Conservation (phyloP, 2,113 vertebrate species). For the Etheostoma cragini region DNA sequence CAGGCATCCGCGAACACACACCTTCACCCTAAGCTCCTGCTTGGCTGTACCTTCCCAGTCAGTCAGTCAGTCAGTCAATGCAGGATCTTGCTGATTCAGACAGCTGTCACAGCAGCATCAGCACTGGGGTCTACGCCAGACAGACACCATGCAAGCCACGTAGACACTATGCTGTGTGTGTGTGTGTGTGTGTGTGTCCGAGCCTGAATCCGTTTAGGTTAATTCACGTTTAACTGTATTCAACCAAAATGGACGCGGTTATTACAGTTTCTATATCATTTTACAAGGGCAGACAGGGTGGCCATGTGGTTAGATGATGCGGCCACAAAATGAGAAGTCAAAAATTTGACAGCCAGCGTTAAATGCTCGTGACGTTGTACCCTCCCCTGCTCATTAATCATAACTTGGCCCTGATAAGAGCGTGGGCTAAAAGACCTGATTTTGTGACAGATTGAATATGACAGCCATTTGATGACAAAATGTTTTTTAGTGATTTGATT, state of each 20-base stretch:
- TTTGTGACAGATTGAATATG: slow-evolving; percentile 35
- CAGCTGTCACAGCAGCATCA: slow-evolving; percentile 73
- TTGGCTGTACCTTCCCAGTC: slow-evolving; percentile 72
- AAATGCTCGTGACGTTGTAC: slow-evolving; percentile 25
- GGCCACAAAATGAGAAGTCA: slow-evolving; percentile 18
- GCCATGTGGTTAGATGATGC: neutral
- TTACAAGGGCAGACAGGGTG: slow-evolving; percentile 9
- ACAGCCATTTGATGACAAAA: slow-evolving; percentile 38
- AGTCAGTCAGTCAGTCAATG: slow-evolving; percentile 73
- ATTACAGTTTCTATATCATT: neutral
- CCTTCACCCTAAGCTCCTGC: slow-evolving; percentile 67
- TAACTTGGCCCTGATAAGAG: slow-evolving; percentile 34
- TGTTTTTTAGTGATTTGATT: slow-evolving; percentile 35
- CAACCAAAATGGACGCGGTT: slow-evolving; percentile 3
- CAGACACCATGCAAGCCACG: slow-evolving; percentile 63
- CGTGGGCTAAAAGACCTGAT: neutral
- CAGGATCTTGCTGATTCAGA: slow-evolving; percentile 80
- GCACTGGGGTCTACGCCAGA: slow-evolving; percentile 63
- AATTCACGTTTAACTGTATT: slow-evolving; percentile 15
- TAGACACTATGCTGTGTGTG: slow-evolving; percentile 43
- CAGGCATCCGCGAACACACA: neutral
- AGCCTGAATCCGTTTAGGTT: slow-evolving; percentile 29
- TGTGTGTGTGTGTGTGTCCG: slow-evolving; percentile 33
- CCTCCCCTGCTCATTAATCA: slow-evolving; percentile 36
- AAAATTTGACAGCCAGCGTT: slow-evolving; percentile 19